phyloP scores from a whole-genome alignment of 2,797 vertebrate genomes.

The Bradypodion pumilum region DNA sequence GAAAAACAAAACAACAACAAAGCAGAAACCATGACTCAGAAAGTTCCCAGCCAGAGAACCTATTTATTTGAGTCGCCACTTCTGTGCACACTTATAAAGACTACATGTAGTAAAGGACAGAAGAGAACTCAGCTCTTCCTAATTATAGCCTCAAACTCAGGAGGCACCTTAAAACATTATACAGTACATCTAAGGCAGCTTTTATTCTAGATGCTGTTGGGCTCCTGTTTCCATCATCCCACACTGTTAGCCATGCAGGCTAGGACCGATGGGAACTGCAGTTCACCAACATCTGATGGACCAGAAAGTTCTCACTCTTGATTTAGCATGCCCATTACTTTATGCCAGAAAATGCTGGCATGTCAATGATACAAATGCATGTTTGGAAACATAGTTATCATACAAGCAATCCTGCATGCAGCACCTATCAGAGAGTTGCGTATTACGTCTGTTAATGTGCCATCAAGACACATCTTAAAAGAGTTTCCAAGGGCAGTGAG shows the following conservation, averaged over 20 bases:
- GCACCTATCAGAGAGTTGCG: no score
- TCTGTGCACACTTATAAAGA: neutral
- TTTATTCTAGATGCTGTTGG: neutral
- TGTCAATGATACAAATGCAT: neutral
- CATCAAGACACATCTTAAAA: no score
- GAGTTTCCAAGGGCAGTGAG: no score
- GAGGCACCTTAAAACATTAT: neutral
- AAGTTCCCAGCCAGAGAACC: neutral
- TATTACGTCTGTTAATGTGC: no score
- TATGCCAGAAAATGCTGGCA: neutral
- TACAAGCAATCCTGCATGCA: neutral
- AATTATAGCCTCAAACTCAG: neutral
- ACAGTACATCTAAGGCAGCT: neutral
- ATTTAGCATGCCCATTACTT: neutral
- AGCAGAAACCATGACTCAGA: neutral
- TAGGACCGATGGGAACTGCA: neutral
- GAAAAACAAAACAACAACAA: neutral
- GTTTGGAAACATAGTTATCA: neutral
- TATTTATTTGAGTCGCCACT: neutral
- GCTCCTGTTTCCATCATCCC: neutral
- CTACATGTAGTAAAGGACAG: neutral
- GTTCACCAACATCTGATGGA: neutral
- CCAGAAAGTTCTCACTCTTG: neutral
- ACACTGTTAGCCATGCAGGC: neutral
- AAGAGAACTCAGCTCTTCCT: neutral